Evolutionary conservation across 2,888 invertebrate species (phyloP).

Genomic region (Trissoscelio sp.): DNA sequence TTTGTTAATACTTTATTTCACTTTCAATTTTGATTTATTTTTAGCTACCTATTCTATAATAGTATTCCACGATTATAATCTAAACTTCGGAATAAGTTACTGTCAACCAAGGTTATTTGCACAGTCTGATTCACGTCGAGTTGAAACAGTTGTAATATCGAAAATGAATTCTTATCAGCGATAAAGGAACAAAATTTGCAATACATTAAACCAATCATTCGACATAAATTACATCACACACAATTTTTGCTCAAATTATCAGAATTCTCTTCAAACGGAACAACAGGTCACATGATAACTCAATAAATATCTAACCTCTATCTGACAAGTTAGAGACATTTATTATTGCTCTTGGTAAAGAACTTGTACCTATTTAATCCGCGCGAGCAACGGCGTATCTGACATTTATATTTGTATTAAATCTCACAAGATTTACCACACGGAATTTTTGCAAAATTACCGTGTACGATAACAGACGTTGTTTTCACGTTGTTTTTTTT

Average conservation of each 20-base stretch:
- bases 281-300: slow-evolving; percentile 10
- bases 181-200: neutral
- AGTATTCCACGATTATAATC: too few relatives aligned
- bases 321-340: slow-evolving; percentile 17
- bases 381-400: slow-evolving; percentile 7
- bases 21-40: too few relatives aligned
- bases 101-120: neutral
- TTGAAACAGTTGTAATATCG: slow-evolving; percentile 16
- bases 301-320: slow-evolving; percentile 31
- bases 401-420: slow-evolving; percentile 29
- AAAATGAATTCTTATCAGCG: slow-evolving; percentile 2
- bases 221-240: neutral
- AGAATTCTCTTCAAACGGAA: slow-evolving; percentile 2
- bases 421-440: slow-evolving; percentile 7
- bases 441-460: slow-evolving; percentile 23
- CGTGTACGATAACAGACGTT: neutral
- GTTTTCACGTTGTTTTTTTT: neutral
- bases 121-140: neutral
- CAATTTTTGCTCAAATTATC: neutral
- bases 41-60: too few relatives aligned
- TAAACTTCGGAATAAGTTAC: too few relatives aligned
- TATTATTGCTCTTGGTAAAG: slow-evolving; percentile 22
- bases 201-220: neutral
- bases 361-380: slow-evolving; percentile 13
- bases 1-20: too few relatives aligned